These are phyloP conservation scores for Apodemia zela DNA, from an alignment of 2,888 invertebrate species.

Conservation along the genomic window DNA sequence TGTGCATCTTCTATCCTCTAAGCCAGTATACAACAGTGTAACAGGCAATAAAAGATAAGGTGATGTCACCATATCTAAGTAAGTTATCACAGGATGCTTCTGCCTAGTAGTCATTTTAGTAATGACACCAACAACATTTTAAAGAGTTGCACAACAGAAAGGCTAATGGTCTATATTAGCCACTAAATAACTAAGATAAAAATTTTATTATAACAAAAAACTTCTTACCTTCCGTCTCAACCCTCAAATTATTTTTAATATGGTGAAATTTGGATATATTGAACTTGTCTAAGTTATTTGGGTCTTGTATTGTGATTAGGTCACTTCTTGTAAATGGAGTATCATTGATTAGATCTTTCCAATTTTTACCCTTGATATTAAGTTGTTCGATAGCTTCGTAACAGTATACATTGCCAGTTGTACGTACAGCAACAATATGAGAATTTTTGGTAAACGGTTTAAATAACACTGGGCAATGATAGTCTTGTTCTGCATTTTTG, in stretches of 20 bases:
- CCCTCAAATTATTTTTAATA: slow-evolving; percentile 92
- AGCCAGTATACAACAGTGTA: no score
- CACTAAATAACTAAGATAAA: no score
- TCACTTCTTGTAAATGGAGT: slow-evolving; percentile 93
- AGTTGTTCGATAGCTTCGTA: slow-evolving; percentile 97
- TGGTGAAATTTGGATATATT: slow-evolving; percentile 97
- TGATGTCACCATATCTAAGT: no score
- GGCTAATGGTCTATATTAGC: no score
- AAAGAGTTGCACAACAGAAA: no score
- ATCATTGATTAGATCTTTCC: slow-evolving; percentile 96
- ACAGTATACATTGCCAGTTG: slow-evolving; percentile 97
- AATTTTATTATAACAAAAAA: not conserved
- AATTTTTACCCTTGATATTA: slow-evolving; percentile 96
- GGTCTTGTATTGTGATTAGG: slow-evolving; percentile 95
- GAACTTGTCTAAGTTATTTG: slow-evolving; percentile 93
- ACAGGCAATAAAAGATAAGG: no score
- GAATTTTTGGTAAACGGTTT: slow-evolving; percentile 96
- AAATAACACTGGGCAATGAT: slow-evolving; percentile 96
- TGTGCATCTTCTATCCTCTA: no score
- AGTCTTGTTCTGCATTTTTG: slow-evolving; percentile 90
- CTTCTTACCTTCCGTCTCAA: slow-evolving; percentile 88
- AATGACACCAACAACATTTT: no score
- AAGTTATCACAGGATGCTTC: no score
- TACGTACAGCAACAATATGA: slow-evolving; percentile 93
- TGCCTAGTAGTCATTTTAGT: no score